Evolutionary conservation across 2,113 vertebrate species (phyloP).

Genomic region (Serinus canaria): DNA sequence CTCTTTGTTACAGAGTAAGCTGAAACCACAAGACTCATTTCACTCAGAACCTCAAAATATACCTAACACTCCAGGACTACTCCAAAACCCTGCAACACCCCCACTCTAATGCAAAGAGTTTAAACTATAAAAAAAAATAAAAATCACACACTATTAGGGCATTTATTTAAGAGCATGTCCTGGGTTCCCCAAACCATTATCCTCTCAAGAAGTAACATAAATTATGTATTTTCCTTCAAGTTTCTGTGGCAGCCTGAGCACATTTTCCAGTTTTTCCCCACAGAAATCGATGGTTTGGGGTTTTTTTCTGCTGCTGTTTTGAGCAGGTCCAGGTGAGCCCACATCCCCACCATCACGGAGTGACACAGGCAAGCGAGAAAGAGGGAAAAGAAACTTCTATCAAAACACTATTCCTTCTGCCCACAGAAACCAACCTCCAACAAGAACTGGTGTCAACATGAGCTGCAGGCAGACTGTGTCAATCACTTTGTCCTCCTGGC

Average conservation of each 20-base stretch:
- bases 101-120: not conserved
- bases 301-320: not conserved
- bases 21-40: conserved; percentile 53
- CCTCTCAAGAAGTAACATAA: not conserved
- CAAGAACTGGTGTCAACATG: fast-evolving
- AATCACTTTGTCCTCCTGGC: not conserved
- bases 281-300: not conserved
- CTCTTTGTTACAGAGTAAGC: not conserved
- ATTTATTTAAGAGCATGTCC: not conserved
- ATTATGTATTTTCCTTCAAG: not conserved
- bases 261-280: not conserved
- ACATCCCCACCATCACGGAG: fast-evolving
- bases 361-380: not conserved
- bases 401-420: not conserved
- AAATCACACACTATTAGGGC: not conserved
- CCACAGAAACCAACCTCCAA: not conserved
- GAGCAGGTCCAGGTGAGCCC: not conserved
- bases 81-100: not conserved
- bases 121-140: not conserved
- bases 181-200: not conserved
- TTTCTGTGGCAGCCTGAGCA: not conserved
- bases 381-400: not conserved
- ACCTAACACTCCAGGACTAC: not conserved
- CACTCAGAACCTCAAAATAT: conserved; percentile 50
- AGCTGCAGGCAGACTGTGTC: fast-evolving